phyloP scores from a whole-genome alignment of 1,140 invertebrate genomes.

The Dendrolimus punctatus region DNA sequence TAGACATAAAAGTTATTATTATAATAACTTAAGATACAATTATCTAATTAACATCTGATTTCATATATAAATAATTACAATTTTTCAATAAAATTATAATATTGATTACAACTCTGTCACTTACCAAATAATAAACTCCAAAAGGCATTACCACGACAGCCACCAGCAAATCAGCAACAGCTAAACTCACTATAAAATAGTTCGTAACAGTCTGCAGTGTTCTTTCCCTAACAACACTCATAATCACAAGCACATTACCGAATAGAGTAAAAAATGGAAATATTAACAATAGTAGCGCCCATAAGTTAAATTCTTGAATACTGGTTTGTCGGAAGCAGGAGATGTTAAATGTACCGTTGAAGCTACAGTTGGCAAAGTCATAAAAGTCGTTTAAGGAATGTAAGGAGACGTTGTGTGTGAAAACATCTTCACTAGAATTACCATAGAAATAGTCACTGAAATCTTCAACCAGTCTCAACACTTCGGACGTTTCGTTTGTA shows the following conservation, averaged over 20 bases:
- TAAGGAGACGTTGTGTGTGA: slow-evolving; percentile 37
- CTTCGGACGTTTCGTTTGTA: slow-evolving; percentile 18
- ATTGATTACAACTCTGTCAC: slow-evolving; percentile 37
- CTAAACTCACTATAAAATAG: slow-evolving; percentile 98
- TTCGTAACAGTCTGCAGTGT: slow-evolving; percentile 96
- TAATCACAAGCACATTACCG: slow-evolving; percentile 96
- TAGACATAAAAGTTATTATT: no score
- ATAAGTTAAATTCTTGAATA: slow-evolving; percentile 78
- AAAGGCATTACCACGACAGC: slow-evolving; percentile 98
- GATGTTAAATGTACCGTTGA: slow-evolving; percentile 66
- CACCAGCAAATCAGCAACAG: slow-evolving; percentile 97
- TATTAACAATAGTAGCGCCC: slow-evolving; percentile 88
- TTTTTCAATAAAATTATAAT: no score
- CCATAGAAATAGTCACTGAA: slow-evolving; percentile 76
- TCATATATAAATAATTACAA: no score
- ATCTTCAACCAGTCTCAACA: slow-evolving; percentile 73
- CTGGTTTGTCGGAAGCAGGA: slow-evolving; percentile 53
- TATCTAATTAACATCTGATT: no score
- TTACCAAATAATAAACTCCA: slow-evolving; percentile 96
- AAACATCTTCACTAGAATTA: slow-evolving; percentile 54
- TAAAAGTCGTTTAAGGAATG: slow-evolving; percentile 43
- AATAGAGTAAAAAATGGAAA: slow-evolving; percentile 96
- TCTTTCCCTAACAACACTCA: slow-evolving; percentile 92
- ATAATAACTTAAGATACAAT: no score
- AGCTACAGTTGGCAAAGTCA: slow-evolving; percentile 54